Evolutionary conservation across 2,113 vertebrate genomes (phyloP).

Genomic region (Indri indri): DNA sequence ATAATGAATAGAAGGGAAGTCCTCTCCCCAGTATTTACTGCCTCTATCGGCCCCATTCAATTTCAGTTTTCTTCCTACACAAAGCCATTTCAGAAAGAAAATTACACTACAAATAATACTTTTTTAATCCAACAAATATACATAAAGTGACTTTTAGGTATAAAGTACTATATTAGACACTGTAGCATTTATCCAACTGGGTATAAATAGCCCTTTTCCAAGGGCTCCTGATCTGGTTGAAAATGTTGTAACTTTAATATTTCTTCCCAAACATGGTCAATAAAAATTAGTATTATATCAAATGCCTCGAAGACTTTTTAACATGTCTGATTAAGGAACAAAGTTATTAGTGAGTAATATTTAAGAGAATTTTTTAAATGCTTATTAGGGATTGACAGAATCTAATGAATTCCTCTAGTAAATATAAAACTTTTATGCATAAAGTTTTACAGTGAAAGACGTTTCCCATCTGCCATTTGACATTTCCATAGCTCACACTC

Average conservation of each 20-base stretch:
- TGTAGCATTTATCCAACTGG: neutral
- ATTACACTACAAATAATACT: neutral
- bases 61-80: neutral
- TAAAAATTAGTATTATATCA: slow-evolving; percentile 30
- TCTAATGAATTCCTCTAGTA: neutral
- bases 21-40: slow-evolving; percentile 3
- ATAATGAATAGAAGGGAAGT: neutral
- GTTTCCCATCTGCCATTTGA: slow-evolving; percentile 39
- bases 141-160: neutral
- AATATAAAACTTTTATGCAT: neutral
- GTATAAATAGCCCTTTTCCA: neutral
- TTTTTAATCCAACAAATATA: neutral
- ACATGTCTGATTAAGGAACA: slow-evolving; percentile 28
- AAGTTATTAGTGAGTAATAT: slow-evolving; percentile 36
- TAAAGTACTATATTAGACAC: neutral
- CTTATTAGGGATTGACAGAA: neutral
- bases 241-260: neutral
- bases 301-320: slow-evolving; percentile 9
- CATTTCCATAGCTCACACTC: slow-evolving; percentile 31
- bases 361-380: slow-evolving; percentile 12
- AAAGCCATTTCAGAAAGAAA: slow-evolving; percentile 32
- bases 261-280: neutral
- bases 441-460: slow-evolving; percentile 50
- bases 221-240: neutral
- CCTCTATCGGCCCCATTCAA: neutral